Base-by-base conservation (phyloP, 64 coral and sea anemone genomes). In the Montipora efflorescens region DNA sequence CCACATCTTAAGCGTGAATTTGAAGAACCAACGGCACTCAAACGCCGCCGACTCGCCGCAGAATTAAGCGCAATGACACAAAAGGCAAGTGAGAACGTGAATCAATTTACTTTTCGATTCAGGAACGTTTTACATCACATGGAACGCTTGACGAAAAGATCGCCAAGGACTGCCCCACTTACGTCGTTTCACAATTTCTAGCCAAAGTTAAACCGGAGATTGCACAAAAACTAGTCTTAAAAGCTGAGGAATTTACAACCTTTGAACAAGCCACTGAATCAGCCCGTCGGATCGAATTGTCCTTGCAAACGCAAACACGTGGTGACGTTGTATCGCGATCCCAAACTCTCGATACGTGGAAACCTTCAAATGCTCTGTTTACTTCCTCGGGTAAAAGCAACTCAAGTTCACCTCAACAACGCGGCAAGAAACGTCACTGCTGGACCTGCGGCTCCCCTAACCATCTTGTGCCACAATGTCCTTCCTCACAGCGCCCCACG, bases 61-160 rank as follows among this genome's bases (percentile, higher is more conserved):
- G 89, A 91, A 70, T 25, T 76, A 25, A 92, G 80, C 19, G 57
- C 79, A 7, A 92, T 84, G 80, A 82, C 36, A 61, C 80, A 92
- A 84, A 44, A 67, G 8, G n/a, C 90, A 7, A 8, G 44, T 61
- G 80, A 92, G 80, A 67, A 66, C 18, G 90, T 84, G 22, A 79
- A 90, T 46, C 47, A 84, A 61, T 92, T 92, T 70, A 45, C 90
- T 23, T 92, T 92, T 43, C 8, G 28, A 48, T 92, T 64, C 68
- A 92, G 81, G 77, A 92, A 76, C 62, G 82, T 62, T 43, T 47
- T 92, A 44, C 80, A 92, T 46, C 79, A 92, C 53, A 22, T 84
- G 9, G 69, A 92, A 13, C 83, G 71, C 74, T 55, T 92, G 47
- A 70, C 47, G 88, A 90, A 69, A 79, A 46, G 14, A n/a, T 80